Conservation (phyloP, 2,797 vertebrate genomes). For the Halcyon smyrnensis region DNA sequence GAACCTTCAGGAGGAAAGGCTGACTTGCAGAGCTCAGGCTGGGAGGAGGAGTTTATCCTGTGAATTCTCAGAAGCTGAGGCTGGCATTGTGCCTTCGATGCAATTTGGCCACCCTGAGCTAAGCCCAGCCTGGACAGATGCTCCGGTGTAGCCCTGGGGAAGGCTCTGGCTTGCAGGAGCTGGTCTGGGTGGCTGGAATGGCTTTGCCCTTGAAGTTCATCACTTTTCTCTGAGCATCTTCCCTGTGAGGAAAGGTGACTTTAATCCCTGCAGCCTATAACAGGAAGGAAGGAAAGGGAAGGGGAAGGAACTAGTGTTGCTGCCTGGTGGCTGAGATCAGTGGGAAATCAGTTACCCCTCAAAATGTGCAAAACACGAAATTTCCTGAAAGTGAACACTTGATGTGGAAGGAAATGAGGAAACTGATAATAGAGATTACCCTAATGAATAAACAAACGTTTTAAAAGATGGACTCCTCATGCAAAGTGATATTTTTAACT, state of each 20-base stretch:
- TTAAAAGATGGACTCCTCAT: conserved; percentile 66
- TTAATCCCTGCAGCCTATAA: not conserved
- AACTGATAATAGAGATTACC: conserved; percentile 69
- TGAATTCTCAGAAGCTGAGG: not conserved
- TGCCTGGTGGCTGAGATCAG: not conserved
- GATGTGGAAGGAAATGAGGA: conserved; percentile 42
- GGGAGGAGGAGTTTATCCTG: not conserved
- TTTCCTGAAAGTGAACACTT: conserved; percentile 61
- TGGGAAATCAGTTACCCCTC: not conserved
- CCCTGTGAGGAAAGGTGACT: not conserved
- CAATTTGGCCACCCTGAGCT: not conserved
- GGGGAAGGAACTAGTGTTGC: not conserved
- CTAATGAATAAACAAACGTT: conserved; percentile 78
- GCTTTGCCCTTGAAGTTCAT: not conserved
- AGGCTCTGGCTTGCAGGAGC: not conserved
- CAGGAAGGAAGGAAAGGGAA: not conserved
- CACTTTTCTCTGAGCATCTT: not conserved
- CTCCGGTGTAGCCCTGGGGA: not conserved
- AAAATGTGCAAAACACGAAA: conserved; percentile 33
- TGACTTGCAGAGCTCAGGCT: not conserved
- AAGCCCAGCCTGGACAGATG: not conserved
- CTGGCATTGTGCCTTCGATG: not conserved
- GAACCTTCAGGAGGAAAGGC: not conserved
- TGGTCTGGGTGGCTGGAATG: not conserved
- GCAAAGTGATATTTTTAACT: conserved; percentile 79